phyloP scores from a whole-genome alignment of 2,797 vertebrate genomes.

The Gastrophryne carolinensis region DNA sequence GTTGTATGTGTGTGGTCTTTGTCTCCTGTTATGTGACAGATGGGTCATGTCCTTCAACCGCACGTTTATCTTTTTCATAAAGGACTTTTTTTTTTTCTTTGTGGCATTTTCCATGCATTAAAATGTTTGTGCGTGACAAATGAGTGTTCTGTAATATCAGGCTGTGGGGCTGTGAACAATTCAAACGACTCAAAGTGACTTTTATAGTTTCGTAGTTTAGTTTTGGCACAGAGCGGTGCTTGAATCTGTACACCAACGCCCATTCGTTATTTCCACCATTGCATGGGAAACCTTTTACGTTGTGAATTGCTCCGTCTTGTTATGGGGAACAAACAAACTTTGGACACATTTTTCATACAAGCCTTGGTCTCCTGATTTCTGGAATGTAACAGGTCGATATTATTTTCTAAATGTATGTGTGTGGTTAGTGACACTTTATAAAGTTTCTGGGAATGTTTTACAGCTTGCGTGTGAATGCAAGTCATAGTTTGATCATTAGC shows the following conservation, averaged over 20 bases:
- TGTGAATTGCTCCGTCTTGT: too few relatives aligned
- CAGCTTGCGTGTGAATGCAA: background rate
- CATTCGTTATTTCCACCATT: background rate
- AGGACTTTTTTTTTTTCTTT: background rate
- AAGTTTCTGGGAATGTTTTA: background rate
- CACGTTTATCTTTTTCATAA: background rate
- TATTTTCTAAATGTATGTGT: too few relatives aligned
- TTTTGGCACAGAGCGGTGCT: background rate
- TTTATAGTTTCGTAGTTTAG: background rate
- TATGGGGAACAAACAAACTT: too few relatives aligned
- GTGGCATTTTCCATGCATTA: conserved; percentile 1
- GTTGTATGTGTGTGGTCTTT: conserved; percentile 67
- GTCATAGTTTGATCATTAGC: background rate
- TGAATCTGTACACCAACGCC: background rate
- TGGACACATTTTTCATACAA: background rate
- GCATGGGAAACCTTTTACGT: background rate
- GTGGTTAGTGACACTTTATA: background rate
- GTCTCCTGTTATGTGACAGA: conserved; percentile 21
- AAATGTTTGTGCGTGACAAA: background rate
- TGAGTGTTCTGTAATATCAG: background rate
- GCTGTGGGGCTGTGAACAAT: background rate
- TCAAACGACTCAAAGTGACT: background rate
- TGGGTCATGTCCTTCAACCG: conserved; percentile 26
- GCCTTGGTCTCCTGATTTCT: background rate
- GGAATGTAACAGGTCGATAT: background rate